A percentile compares a stretch with the other conserved stretches of the same genome.
phyloP scores from a whole-genome alignment of 2,113 vertebrate species.

The Garra rufa region DNA sequence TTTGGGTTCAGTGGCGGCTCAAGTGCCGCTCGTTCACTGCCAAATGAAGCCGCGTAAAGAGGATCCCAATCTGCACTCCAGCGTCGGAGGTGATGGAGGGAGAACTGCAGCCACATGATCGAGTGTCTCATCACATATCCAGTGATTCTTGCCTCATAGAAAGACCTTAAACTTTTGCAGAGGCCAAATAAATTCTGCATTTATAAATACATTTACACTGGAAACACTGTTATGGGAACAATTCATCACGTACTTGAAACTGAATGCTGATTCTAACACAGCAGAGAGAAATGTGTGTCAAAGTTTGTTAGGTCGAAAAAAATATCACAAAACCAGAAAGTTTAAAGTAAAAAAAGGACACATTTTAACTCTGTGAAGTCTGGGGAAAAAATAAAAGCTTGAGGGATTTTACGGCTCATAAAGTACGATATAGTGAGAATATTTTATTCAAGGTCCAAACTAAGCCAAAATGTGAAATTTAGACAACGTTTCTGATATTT shows the following conservation, averaged over 20 bases:
- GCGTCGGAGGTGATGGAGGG: background rate
- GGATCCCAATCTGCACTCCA: slow-evolving; percentile 28
- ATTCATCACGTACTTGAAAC: background rate
- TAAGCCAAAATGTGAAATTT: background rate
- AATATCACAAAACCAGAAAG: background rate
- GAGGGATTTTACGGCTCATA: no score
- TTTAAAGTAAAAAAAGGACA: no score
- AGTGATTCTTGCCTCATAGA: background rate
- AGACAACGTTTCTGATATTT: background rate
- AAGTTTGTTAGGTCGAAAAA: background rate
- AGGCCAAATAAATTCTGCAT: background rate
- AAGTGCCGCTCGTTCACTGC: slow-evolving; percentile 20
- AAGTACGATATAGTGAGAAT: background rate
- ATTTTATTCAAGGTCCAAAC: background rate
- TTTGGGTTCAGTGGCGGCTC: background rate
- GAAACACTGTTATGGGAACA: background rate
- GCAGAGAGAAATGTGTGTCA: background rate
- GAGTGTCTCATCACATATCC: background rate
- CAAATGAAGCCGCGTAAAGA: background rate
- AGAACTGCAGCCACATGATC: background rate
- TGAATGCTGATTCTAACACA: background rate
- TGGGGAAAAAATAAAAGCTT: no score
- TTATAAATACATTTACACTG: background rate
- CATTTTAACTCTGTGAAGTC: no score
- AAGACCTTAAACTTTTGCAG: background rate